phyloP scores from a whole-genome alignment of 2,113 vertebrate genomes.

The Pontoporia blainvillei region DNA sequence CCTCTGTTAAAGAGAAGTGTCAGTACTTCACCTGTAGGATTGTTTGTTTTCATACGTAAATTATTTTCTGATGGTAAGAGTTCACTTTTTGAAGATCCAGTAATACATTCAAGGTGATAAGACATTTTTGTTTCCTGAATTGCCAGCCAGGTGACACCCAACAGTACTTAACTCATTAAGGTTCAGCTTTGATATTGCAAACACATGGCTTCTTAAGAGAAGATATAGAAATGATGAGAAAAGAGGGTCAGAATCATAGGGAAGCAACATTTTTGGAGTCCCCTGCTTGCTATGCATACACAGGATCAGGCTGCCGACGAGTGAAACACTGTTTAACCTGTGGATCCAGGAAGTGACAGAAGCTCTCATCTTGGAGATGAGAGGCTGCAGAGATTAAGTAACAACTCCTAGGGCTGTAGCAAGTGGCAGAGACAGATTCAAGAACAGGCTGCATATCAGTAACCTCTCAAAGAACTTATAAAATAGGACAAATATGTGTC shows the following conservation, averaged over 20 bases:
- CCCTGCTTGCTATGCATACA: fast-evolving
- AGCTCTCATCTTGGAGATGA: fast-evolving
- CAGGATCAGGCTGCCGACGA: fast-evolving
- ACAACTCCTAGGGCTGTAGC: fast-evolving
- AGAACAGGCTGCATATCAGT: fast-evolving
- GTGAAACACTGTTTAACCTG: fast-evolving
- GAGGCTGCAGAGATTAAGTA: background rate
- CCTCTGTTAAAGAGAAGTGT: background rate
- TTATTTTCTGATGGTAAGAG: background rate
- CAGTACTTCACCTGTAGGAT: background rate
- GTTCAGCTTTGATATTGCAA: background rate
- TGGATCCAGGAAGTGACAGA: too few species aligned
- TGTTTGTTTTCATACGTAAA: background rate
- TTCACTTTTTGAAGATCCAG: background rate
- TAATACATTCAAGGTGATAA: background rate
- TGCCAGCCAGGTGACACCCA: fast-evolving
- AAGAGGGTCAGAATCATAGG: fast-evolving
- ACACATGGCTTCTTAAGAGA: background rate
- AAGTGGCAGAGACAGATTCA: background rate
- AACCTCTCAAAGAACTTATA: background rate
- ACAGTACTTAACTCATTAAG: background rate
- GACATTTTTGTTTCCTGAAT: background rate
- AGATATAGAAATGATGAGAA: background rate
- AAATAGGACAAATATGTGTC: too few species aligned
- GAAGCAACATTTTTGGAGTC: fast-evolving